Percentiles rank a stretch among this genome's conserved stretches.
phyloP scores from a whole-genome alignment of 1,140 invertebrate species.

The Drosophila nannoptera region DNA sequence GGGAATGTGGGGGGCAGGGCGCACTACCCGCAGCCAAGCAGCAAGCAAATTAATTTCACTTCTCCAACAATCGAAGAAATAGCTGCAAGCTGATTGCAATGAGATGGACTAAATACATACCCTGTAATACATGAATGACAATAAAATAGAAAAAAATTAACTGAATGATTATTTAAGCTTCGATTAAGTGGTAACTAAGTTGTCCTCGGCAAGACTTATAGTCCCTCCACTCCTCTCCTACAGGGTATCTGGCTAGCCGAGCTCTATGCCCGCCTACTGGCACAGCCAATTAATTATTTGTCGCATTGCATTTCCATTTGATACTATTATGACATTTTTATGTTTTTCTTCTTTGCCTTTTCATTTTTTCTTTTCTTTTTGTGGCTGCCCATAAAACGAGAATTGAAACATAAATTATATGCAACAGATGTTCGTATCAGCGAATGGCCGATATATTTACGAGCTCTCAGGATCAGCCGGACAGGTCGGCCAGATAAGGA shows the following conservation, averaged over 20 bases:
- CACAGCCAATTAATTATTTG: slow-evolving; percentile 64
- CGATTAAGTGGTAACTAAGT: too few species aligned
- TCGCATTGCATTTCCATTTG: slow-evolving; percentile 66
- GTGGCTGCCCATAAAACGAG: slow-evolving; percentile 11
- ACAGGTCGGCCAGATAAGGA: slow-evolving; percentile 19
- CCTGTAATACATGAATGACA: neutral
- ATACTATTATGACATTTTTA: slow-evolving; percentile 75
- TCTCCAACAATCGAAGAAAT: slow-evolving; percentile 23
- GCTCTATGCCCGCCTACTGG: slow-evolving; percentile 13
- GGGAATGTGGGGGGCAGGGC: neutral
- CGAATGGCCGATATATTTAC: slow-evolving; percentile 50
- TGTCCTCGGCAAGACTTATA: neutral
- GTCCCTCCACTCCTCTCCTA: neutral
- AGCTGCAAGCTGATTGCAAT: neutral
- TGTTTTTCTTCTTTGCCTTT: slow-evolving; percentile 6
- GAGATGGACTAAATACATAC: neutral
- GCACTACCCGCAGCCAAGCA: slow-evolving; percentile 19
- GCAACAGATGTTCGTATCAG: slow-evolving; percentile 74
- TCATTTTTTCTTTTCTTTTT: too few species aligned
- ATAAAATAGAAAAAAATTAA: too few species aligned
- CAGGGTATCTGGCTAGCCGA: slow-evolving; percentile 14
- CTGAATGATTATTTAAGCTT: too few species aligned
- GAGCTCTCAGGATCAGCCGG: slow-evolving; percentile 44
- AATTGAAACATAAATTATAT: slow-evolving; percentile 76
- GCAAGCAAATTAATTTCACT: slow-evolving; percentile 36